phyloP scores from a whole-genome alignment of 1,140 invertebrate genomes.

The Drosophila bocki region DNA sequence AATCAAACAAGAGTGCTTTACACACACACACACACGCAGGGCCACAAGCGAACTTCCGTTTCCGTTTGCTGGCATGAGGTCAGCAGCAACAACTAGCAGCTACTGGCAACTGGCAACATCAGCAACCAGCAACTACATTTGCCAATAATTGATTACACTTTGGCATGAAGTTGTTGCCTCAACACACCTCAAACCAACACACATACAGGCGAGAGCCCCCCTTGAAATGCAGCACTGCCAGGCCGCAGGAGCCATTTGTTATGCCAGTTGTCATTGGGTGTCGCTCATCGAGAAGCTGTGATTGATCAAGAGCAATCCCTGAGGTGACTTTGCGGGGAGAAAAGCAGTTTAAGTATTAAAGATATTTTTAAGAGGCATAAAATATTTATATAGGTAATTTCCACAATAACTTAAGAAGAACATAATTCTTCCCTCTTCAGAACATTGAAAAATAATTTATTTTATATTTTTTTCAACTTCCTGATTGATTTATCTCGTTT shows the following conservation, averaged over 20 bases:
- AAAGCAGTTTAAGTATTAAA: too few relatives aligned
- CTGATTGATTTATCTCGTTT: constrained; percentile 6
- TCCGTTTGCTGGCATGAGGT: constrained; percentile 68
- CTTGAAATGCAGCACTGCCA: constrained; percentile 22
- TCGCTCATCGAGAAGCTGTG: constrained; percentile 31
- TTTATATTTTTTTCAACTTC: too few relatives aligned
- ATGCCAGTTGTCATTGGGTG: constrained; percentile 44
- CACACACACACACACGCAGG: constrained; percentile 21
- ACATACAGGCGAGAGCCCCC: neutral
- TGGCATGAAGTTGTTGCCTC: constrained; percentile 71
- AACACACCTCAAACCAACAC: constrained; percentile 25
- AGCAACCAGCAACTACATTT: constrained; percentile 62
- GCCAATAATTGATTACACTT: constrained; percentile 82
- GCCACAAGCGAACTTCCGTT: constrained; percentile 57
- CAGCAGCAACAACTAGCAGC: constrained; percentile 35
- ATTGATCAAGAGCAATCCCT: constrained; percentile 18
- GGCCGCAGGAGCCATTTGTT: constrained; percentile 59
- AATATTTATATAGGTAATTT: neutral
- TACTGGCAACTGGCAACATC: constrained; percentile 2
- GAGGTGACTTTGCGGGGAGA: neutral
- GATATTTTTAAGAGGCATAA: neutral
- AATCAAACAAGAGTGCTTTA: constrained; percentile 52
- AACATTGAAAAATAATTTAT: neutral
- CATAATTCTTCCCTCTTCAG: neutral
- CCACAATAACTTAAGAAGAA: neutral